Percentiles rank a stretch among this genome's conserved stretches.
Conservation (phyloP, 2,113 vertebrate species). For the Raja brachyura region DNA sequence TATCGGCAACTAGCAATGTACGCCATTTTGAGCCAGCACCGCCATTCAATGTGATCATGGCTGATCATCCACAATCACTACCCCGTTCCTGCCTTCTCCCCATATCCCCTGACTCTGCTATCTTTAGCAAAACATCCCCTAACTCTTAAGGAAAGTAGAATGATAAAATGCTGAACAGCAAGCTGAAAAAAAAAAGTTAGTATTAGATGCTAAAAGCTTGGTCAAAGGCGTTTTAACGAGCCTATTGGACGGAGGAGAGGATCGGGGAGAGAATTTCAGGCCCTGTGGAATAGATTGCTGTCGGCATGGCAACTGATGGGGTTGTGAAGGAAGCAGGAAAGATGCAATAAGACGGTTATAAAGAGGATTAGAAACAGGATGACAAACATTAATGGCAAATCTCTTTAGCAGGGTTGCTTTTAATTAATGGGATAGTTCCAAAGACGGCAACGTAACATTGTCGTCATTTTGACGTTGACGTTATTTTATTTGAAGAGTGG, state of each 20-base stretch:
- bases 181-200: neutral
- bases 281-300: neutral
- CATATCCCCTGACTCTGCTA: too few species aligned
- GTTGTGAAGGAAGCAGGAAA: neutral
- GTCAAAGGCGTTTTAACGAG: neutral
- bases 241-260: neutral
- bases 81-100: too few species aligned
- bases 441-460: neutral
- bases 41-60: too few species aligned
- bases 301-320: neutral
- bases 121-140: neutral
- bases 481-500: neutral
- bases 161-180: neutral
- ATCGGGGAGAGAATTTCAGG: neutral
- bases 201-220: neutral
- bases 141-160: neutral
- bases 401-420: neutral
- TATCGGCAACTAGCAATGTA: neutral
- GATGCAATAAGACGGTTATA: neutral
- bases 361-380: neutral
- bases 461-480: neutral
- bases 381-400: neutral
- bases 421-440: neutral
- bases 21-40: too few species aligned
- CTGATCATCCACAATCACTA: too few species aligned